phyloP scores from a whole-genome alignment of 2,113 vertebrate genomes.

The Nycticorax nycticorax region DNA sequence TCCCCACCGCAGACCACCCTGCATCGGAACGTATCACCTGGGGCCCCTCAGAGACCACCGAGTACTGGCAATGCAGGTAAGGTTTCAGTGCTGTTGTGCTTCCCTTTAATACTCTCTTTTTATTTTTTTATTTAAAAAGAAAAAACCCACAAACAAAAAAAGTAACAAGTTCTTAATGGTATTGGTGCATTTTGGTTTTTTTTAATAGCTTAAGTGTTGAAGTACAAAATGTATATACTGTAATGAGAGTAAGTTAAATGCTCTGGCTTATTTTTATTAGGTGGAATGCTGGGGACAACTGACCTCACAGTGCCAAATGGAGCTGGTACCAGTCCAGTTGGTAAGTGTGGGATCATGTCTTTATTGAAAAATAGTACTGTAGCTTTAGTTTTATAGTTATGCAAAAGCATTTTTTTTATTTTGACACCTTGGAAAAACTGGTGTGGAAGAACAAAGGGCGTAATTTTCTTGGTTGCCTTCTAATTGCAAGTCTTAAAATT shows the following conservation, averaged over 20 bases:
- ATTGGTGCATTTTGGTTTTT: background rate
- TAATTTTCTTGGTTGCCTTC: background rate
- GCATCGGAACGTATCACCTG: constrained; percentile 91
- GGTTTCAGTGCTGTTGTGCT: background rate
- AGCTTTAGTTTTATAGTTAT: background rate
- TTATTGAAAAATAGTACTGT: background rate
- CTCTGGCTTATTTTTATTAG: constrained; percentile 65
- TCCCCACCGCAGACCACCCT: constrained; percentile 87
- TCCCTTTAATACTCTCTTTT: background rate
- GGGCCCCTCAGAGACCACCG: constrained; percentile 88
- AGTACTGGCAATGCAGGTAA: constrained; percentile 89
- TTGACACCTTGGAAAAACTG: background rate
- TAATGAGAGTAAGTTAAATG: background rate
- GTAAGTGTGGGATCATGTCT: constrained; percentile 69
- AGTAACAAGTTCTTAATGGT: accelerated
- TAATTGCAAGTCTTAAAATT: background rate
- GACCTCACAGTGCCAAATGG: constrained; percentile 90
- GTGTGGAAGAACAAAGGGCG: background rate
- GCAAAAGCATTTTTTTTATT: background rate
- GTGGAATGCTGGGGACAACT: constrained; percentile 85
- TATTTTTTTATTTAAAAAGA: too few species aligned
- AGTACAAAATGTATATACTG: background rate
- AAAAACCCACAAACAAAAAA: background rate
- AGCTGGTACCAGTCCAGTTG: constrained; percentile 87
- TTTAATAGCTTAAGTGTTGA: background rate